Conservation (phyloP, 2,888 invertebrate species). For the Pyrgus malvae region DNA sequence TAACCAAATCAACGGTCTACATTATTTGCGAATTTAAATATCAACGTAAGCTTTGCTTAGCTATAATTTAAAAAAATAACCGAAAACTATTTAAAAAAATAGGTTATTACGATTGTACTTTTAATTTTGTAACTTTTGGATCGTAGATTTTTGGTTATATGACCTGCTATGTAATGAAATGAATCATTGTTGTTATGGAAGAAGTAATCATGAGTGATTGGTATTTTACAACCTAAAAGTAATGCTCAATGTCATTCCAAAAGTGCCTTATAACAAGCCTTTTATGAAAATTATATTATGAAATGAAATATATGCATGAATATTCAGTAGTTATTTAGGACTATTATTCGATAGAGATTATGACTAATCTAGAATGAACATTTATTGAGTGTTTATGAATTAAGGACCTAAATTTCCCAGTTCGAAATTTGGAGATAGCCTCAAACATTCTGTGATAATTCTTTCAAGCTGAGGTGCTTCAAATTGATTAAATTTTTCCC, state of each 20-base stretch:
- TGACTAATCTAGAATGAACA: slow-evolving; percentile 18
- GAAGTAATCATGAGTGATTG: slow-evolving; percentile 18
- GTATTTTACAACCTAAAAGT: slow-evolving; percentile 33
- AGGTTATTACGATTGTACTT: too few relatives aligned
- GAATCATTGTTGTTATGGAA: too few relatives aligned
- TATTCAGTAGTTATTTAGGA: slow-evolving; percentile 46
- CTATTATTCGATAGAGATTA: slow-evolving; percentile 39
- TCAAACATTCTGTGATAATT: slow-evolving; percentile 80
- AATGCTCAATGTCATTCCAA: slow-evolving; percentile 75
- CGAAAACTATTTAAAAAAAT: too few relatives aligned
- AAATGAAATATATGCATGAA: slow-evolving; percentile 18
- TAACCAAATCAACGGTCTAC: slow-evolving; percentile 39
- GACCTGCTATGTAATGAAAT: slow-evolving; percentile 1
- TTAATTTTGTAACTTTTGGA: too few relatives aligned
- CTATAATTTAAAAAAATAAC: too few relatives aligned
- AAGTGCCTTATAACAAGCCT: slow-evolving; percentile 55
- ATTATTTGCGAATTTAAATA: background rate
- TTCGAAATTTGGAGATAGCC: slow-evolving; percentile 65
- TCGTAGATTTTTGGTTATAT: too few relatives aligned
- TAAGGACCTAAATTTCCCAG: slow-evolving; percentile 34
- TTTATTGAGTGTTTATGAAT: slow-evolving; percentile 25
- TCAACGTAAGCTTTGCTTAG: too few relatives aligned
- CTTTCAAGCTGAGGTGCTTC: slow-evolving; percentile 77
- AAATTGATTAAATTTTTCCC: slow-evolving; percentile 47
- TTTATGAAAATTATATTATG: slow-evolving; percentile 14